Conservation (phyloP, 35 echinoderm and acorn worm genomes). For the Hemicentrotus pulcherrimus region DNA sequence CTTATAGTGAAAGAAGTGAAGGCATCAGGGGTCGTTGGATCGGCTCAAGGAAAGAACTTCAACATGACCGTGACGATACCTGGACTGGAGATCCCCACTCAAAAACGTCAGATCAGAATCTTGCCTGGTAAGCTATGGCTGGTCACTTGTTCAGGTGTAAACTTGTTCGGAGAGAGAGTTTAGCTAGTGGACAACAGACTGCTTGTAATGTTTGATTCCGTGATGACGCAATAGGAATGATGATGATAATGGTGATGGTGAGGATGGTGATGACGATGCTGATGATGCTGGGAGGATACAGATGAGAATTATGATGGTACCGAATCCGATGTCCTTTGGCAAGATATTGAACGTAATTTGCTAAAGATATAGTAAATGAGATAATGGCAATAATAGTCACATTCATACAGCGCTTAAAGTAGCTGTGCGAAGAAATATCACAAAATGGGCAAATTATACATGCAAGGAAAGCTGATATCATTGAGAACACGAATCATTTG, state of each 20-base stretch:
- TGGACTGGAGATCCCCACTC: conserved; percentile 62
- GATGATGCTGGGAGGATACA: neutral
- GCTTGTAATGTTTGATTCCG: neutral
- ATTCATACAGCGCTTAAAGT: too few species aligned
- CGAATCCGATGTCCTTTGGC: too few species aligned
- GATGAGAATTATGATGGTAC: neutral
- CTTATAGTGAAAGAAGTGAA: conserved; percentile 82
- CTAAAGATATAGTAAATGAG: too few species aligned
- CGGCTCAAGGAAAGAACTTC: conserved; percentile 81
- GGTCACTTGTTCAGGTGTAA: neutral
- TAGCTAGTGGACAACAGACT: neutral
- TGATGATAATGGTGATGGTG: conserved; percentile 38
- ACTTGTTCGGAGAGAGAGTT: neutral
- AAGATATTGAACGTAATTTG: too few species aligned
- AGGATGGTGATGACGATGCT: conserved; percentile 26
- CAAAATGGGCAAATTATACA: too few species aligned
- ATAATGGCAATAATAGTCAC: too few species aligned
- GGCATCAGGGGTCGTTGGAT: conserved; percentile 73
- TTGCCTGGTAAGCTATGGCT: conserved; percentile 64
- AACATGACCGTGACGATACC: conserved; percentile 77
- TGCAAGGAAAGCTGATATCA: too few species aligned
- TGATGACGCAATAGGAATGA: neutral
- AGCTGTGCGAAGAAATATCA: too few species aligned
- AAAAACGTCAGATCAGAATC: conserved; percentile 81
- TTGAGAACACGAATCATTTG: too few species aligned